Conservation (phyloP, 2,888 invertebrate genomes). For the Ceratothoa steindachneri region DNA sequence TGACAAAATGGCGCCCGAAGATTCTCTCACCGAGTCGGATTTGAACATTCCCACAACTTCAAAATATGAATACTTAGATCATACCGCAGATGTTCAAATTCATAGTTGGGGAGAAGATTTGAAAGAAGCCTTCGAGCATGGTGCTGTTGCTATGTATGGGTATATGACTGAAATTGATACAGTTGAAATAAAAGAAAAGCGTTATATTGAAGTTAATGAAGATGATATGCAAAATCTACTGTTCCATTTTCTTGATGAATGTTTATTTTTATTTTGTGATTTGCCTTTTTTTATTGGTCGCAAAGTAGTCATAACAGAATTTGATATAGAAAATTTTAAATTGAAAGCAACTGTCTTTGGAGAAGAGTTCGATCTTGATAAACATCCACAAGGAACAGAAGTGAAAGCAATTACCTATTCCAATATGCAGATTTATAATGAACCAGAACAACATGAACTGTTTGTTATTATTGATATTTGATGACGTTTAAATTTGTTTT, state of each 20-base stretch:
- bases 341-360: conserved; percentile 74
- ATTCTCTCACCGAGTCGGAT: neutral
- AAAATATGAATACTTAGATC: conserved; percentile 63
- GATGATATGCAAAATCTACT: conserved; percentile 83
- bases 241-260: conserved; percentile 89
- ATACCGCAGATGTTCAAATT: conserved; percentile 97
- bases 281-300: conserved; percentile 72
- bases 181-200: conserved; percentile 72
- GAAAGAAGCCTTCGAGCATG: conserved; percentile 88
- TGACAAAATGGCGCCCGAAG: neutral
- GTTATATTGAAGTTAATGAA: conserved; percentile 79
- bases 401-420: conserved; percentile 99
- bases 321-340: conserved; percentile 74
- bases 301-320: conserved; percentile 80
- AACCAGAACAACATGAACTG: conserved; percentile 70
- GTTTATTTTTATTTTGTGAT: conserved; percentile 83
- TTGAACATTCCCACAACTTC: neutral
- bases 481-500: neutral
- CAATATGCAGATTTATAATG: conserved; percentile 82
- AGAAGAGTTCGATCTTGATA: conserved; percentile 86
- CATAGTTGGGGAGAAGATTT: conserved; percentile 88
- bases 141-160: conserved; percentile 91
- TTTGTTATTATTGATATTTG: conserved; percentile 98
- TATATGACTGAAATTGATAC: conserved; percentile 90
- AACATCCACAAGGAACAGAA: conserved; percentile 96